Evolutionary conservation across 30 jellyfish, hydroid and myxozoan species (phyloP), one percentile per base, ranked within the genome.

Genomic region (Aurelia aurita): DNA sequence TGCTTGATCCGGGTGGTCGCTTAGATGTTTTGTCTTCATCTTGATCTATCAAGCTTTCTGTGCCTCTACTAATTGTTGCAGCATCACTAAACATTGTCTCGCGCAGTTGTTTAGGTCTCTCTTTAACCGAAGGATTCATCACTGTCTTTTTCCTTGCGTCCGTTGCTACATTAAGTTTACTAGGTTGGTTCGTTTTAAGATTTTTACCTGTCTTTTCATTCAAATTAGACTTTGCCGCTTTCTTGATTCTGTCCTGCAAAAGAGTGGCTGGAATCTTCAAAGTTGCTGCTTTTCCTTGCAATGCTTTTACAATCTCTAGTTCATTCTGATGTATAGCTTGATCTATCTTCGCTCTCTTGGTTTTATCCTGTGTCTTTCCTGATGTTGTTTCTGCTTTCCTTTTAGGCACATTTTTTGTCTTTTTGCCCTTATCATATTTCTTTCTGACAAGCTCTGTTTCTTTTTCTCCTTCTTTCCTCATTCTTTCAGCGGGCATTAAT

Each of bases 401-500:
- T 46, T 22, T 61, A 32, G 35, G 16, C 0, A 61, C 31, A 3
- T 61, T 59, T 2, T 59, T 34, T 20, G 18, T 59, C 16, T n/a
- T 53, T 53, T 53, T 55, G 14, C 25, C 2, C 67, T 19, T 55
- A 10, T 55, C 28, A 0, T 4, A 5, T 22, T 55, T 55, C 29
- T 22, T 55, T 16, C 29, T 55, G 12, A 55, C 29, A 2, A 55
- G 10, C 14, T n/a, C 67, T 19, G 25, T 55, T 55, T 19, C 67
- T 55, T 55, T 22, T 19, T 10, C 29, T 22, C 29, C 67, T 55
- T 55, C 67, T 10, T n/a, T n/a, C 29, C 1, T 55, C 28, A 25
- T 55, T 3, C 12, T 14, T 22, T 55, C 67, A 5, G 67, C 88
- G 20, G 88, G 88, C 18, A 77, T 29, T 28, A 23, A 8, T 39